Percentiles rank a stretch among this genome's conserved stretches.
These are phyloP conservation scores for Tiphia femorata DNA, from an alignment of 2,888 invertebrate species.

Conservation along the genomic window DNA sequence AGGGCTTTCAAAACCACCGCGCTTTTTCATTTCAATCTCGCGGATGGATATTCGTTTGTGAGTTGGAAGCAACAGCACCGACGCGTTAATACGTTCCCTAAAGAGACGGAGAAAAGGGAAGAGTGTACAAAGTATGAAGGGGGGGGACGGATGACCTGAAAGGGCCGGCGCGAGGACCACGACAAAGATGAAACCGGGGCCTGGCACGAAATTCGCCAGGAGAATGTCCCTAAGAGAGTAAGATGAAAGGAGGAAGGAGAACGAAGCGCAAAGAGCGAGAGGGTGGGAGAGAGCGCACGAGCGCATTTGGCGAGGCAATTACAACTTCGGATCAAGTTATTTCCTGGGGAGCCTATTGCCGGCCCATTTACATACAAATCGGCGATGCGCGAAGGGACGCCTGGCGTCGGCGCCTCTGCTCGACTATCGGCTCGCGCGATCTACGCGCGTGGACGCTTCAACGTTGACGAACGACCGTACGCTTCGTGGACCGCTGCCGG, in stretches of 20 bases:
- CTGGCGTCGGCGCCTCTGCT: neutral
- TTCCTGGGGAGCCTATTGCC: conserved; percentile 36
- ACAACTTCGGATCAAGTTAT: conserved; percentile 42
- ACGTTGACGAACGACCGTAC: conserved; percentile 36
- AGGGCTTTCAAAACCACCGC: too few relatives aligned
- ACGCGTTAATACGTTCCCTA: too few relatives aligned
- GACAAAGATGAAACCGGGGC: neutral
- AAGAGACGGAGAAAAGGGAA: neutral
- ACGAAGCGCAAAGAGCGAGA: too few relatives aligned
- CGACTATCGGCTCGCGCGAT: neutral
- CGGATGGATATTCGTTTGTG: too few relatives aligned
- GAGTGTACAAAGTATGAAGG: neutral
- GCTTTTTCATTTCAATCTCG: too few relatives aligned
- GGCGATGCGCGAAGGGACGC: conserved; percentile 29
- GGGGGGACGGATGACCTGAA: neutral
- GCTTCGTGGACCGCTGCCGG: too few relatives aligned
- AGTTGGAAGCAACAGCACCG: too few relatives aligned
- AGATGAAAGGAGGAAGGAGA: too few relatives aligned
- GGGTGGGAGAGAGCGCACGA: neutral
- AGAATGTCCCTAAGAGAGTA: too few relatives aligned
- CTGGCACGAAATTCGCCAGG: conserved; percentile 1
- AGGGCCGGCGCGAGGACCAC: neutral
- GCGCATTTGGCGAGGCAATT: conserved; percentile 24
- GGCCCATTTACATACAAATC: conserved; percentile 45
- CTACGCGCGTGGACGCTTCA: conserved; percentile 6